Percentiles rank a stretch among this genome's conserved stretches.
These are phyloP conservation scores for Wiebesia pumilae DNA, from an alignment of 1,140 invertebrate species.

Conservation along the genomic window DNA sequence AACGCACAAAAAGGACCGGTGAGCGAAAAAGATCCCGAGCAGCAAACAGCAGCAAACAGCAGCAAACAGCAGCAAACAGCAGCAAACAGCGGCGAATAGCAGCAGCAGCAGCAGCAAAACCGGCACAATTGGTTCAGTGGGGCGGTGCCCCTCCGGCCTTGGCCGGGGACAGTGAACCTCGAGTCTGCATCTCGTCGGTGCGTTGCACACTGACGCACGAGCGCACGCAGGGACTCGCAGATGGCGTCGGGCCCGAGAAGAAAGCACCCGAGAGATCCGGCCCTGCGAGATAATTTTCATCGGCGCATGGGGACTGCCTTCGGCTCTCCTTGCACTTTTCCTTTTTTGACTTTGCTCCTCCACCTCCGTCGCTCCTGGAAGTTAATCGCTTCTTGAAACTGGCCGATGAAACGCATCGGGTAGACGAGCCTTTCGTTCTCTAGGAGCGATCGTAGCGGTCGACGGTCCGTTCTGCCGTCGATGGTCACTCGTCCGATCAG, in stretches of 20 bases:
- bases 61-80: too few relatives aligned
- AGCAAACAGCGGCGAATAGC: too few relatives aligned
- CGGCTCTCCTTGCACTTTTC: background rate
- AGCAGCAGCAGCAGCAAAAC: conserved; percentile 21
- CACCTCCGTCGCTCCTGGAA: background rate
- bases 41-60: too few relatives aligned
- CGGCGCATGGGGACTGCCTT: background rate
- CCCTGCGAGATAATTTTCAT: conserved; percentile 53
- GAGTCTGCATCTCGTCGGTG: conserved; percentile 3
- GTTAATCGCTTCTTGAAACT: background rate
- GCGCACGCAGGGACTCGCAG: background rate
- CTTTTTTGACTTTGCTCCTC: background rate
- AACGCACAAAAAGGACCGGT: conserved; percentile 15
- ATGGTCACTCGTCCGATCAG: too few relatives aligned
- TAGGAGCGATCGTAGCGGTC: background rate
- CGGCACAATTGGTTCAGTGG: conserved; percentile 74
- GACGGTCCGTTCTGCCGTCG: background rate
- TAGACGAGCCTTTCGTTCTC: background rate
- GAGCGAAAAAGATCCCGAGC: conserved; percentile 9
- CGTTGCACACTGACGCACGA: background rate
- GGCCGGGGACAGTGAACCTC: conserved; percentile 71
- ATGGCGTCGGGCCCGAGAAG: conserved; percentile 24
- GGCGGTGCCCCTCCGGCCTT: conserved; percentile 73
- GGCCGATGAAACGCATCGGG: background rate
- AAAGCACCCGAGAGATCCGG: conserved; percentile 49